phyloP scores from a whole-genome alignment of 2,888 invertebrate species.

The Sclerodermus sp. region DNA sequence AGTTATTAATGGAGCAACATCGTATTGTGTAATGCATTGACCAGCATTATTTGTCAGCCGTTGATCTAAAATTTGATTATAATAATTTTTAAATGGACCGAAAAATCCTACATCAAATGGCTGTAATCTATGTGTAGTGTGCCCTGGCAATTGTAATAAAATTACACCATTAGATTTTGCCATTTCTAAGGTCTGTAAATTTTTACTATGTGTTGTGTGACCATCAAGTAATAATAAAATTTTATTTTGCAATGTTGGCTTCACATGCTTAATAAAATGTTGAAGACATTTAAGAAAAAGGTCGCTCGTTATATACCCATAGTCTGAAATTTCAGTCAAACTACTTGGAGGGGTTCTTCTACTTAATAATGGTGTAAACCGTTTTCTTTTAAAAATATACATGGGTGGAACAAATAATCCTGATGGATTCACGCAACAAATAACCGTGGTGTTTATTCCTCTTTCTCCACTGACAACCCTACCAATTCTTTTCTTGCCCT shows the following conservation, averaged over 20 bases:
- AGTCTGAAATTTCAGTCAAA: slow-evolving; percentile 12
- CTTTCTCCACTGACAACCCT: slow-evolving; percentile 25
- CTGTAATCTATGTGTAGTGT: slow-evolving; percentile 31
- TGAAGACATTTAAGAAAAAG: slow-evolving; percentile 18
- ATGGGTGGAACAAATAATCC: slow-evolving; percentile 21
- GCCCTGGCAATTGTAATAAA: slow-evolving; percentile 31
- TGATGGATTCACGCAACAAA: slow-evolving; percentile 18
- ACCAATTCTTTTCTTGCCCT: slow-evolving; percentile 26
- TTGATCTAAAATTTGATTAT: slow-evolving; percentile 1
- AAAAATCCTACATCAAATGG: slow-evolving; percentile 25
- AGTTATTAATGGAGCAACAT: slow-evolving; percentile 20
- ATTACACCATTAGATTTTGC: slow-evolving; percentile 26
- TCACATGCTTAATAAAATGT: slow-evolving; percentile 13
- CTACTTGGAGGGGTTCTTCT: slow-evolving; percentile 21
- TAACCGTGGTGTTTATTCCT: slow-evolving; percentile 25
- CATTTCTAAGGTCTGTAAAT: slow-evolving; percentile 27
- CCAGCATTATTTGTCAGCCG: slow-evolving; percentile 27
- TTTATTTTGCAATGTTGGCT: slow-evolving; percentile 21
- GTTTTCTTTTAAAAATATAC: slow-evolving; percentile 23
- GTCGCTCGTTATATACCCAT: slow-evolving; percentile 25
- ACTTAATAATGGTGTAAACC: slow-evolving; percentile 23
- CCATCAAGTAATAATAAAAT: slow-evolving; percentile 31
- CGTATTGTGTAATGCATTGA: slow-evolving; percentile 15
- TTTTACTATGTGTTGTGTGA: slow-evolving; percentile 28
- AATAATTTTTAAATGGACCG: slow-evolving; percentile 24